Conservation (phyloP, 2,888 invertebrate genomes). For the Mesorhabditis belari region DNA sequence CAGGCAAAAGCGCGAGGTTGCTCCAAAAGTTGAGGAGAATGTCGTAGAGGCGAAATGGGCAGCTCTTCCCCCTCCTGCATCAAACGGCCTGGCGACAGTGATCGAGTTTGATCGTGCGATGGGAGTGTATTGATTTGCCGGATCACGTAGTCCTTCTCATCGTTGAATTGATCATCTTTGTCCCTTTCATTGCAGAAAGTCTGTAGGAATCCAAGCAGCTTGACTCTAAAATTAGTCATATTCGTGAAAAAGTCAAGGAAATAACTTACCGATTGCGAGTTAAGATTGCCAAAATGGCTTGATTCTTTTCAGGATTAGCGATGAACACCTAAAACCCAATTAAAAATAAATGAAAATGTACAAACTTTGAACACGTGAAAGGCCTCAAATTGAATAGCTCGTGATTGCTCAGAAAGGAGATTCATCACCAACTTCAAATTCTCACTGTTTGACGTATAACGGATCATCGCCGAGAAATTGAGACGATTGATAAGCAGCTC, state of each 20-base stretch:
- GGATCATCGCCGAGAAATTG: conserved; percentile 83
- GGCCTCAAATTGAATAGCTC: conserved; percentile 99
- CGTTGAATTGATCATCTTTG: conserved; percentile 99
- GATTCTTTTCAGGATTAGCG: conserved; percentile 99
- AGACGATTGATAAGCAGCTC: conserved; percentile 94
- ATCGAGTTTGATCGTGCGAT: no score
- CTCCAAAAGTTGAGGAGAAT: no score
- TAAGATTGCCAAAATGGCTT: conserved; percentile 95
- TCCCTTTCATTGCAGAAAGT: conserved; percentile 99
- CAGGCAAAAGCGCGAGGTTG: no score
- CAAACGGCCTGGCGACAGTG: no score
- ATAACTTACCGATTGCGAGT: conserved; percentile 82
- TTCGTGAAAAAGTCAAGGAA: no score
- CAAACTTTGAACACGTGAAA: conserved; percentile 99
- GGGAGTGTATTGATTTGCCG: no score
- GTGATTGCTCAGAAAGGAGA: conserved; percentile 96
- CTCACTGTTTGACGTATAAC: conserved; percentile 84
- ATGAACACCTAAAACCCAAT: conserved; percentile 96
- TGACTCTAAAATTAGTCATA: no score
- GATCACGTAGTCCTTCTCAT: conserved; percentile 98
- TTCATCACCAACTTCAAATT: conserved; percentile 99
- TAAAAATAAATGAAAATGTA: no score
- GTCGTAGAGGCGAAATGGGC: no score
- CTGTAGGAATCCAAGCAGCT: conserved; percentile 79
- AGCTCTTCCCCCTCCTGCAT: no score